These are phyloP conservation scores for Anastatus disparis DNA, from an alignment of 1,140 invertebrate species.

Conservation along the genomic window DNA sequence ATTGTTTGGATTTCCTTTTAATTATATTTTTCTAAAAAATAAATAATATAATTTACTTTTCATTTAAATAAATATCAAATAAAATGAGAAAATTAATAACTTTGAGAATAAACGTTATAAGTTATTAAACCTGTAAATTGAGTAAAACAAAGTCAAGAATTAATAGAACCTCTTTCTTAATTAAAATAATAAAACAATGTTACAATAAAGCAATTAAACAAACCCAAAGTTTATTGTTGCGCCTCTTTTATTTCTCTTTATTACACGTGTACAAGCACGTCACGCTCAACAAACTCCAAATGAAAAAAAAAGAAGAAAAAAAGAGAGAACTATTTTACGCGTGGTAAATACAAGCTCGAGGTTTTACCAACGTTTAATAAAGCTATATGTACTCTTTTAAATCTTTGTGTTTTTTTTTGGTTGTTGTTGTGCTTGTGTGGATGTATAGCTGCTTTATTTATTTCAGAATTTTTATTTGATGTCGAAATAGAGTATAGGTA, in stretches of 20 bases:
- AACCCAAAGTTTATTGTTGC: conserved; percentile 5
- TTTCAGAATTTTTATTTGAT: not conserved
- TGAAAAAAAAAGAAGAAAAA: too few species aligned
- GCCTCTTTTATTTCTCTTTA: not conserved
- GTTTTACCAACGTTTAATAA: conserved; percentile 25
- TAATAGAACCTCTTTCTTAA: not conserved
- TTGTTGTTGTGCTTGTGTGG: not conserved
- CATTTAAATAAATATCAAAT: too few species aligned
- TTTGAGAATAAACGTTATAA: conserved; percentile 4
- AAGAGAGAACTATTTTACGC: not conserved
- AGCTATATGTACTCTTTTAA: not conserved
- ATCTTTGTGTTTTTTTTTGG: not conserved
- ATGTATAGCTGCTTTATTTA: not conserved
- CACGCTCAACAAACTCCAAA: not conserved
- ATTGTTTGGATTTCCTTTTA: too few species aligned
- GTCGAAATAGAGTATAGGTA: not conserved
- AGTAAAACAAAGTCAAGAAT: not conserved
- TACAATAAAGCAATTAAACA: not conserved
- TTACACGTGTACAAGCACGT: too few species aligned
- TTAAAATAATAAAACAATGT: not conserved
- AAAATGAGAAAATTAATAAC: too few species aligned
- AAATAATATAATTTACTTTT: too few species aligned
- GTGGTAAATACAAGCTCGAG: conserved; percentile 19
- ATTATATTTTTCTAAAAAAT: too few species aligned
- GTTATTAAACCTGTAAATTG: not conserved